A percentile compares a stretch with the other conserved stretches of the same genome.
These are phyloP conservation scores for Ateles fusciceps DNA, from an alignment of 2,797 vertebrate genomes.

Conservation along the genomic window DNA sequence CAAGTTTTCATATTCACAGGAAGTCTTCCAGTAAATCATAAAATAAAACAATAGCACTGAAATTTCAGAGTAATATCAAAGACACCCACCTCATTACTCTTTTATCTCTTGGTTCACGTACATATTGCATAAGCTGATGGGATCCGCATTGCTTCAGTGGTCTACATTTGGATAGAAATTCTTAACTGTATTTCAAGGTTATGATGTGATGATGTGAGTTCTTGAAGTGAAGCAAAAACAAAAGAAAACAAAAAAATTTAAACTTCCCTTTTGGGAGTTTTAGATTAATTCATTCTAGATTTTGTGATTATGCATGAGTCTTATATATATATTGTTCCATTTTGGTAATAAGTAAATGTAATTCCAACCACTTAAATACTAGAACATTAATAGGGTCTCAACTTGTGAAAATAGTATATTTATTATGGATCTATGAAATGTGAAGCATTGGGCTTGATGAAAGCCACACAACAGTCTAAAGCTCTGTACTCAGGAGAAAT, in stretches of 20 bases:
- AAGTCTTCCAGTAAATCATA: slow-evolving; percentile 35
- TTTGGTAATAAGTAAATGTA: background rate
- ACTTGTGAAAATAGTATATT: background rate
- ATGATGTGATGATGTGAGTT: background rate
- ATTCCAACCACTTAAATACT: background rate
- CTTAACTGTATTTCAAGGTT: slow-evolving; percentile 25
- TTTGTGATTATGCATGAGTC: background rate
- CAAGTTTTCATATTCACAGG: background rate
- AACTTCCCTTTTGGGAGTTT: background rate
- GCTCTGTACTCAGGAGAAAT: background rate
- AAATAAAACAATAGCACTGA: slow-evolving; percentile 29
- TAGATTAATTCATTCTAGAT: background rate
- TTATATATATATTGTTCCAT: background rate
- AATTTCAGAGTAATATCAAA: slow-evolving; percentile 36
- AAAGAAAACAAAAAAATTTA: background rate
- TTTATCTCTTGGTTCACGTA: background rate
- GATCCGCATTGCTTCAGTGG: background rate
- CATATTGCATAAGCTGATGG: background rate
- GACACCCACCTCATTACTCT: background rate
- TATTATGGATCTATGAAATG: background rate
- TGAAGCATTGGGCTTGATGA: background rate
- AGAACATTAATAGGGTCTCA: background rate
- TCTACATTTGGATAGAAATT: background rate
- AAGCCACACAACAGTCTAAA: background rate
- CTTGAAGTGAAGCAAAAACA: background rate